Base-by-base conservation (phyloP, 2,888 invertebrate species). In the Epiblema foenella region DNA sequence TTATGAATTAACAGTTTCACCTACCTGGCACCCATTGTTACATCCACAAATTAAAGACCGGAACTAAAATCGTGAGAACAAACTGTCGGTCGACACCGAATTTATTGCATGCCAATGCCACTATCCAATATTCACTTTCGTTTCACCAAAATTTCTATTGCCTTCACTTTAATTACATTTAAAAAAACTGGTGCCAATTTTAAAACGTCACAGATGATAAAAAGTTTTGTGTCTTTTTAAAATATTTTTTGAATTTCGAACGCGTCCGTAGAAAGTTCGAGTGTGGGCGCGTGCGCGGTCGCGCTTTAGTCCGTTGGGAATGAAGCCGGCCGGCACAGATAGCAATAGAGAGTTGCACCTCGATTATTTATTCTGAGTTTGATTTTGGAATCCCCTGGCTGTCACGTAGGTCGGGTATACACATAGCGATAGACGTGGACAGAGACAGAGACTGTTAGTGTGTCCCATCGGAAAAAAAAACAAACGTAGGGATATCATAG, bases 271-370 rank as follows among this genome's bases (percentile, higher is more conserved):
- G 91, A 92, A 92, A 92, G 90, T 85, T 79, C 77, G 83, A 83
- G 84, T 86, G 85, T 85, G 79, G 78, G 89, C 87, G 86, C 88
- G 81, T 77, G 84, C 85, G 89, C 91, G 91, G 90, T 89, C 89
- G 85, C 83, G 88, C 86, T 84, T 76, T 72, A 84, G 80, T 84
- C 84, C 79, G 78, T 79, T 81, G 83, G 82, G 86, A 91, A 86
- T 91, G 91, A 83, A 78, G 79, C 78, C 79, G 80, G 79, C 82
- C 78, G 82, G 78, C 79, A 80, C 76, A 77, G 74, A 75, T 73
- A 77, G 78, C 79, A 78, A 77, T 60, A 67, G 70, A 73, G 70
- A 70, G 73, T 49, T 52, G 67, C 63, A 51, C 58, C 49, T 60
- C 62, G 60, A 70, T 70, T 70, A 70, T 73, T 70, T 73, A 70